phyloP scores from a whole-genome alignment of 2,797 vertebrate species.

The Coendou prehensilis region DNA sequence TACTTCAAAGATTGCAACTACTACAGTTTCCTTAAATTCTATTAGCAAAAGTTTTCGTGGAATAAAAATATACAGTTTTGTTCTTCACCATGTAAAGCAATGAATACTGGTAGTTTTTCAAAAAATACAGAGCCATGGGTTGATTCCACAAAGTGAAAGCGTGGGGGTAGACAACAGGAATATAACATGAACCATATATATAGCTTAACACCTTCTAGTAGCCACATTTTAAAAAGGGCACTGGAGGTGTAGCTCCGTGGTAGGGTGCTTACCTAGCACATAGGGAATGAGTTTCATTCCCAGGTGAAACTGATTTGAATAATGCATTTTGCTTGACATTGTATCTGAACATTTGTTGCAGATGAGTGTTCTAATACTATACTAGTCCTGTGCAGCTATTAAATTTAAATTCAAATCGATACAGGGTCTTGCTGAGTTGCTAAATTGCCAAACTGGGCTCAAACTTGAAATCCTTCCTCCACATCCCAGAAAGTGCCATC shows the following conservation, averaged over 20 bases:
- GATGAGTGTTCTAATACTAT: neutral
- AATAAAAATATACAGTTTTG: constrained; percentile 37
- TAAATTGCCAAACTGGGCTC: neutral
- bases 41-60: neutral
- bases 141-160: neutral
- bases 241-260: neutral
- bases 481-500: neutral
- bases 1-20: constrained; percentile 6
- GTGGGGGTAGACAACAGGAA: neutral
- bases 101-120: constrained; percentile 13
- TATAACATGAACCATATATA: neutral
- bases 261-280: neutral
- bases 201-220: neutral
- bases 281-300: neutral
- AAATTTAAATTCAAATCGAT: neutral
- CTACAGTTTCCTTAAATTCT: constrained; percentile 24
- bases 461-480: neutral
- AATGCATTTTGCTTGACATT: neutral
- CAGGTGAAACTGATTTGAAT: neutral
- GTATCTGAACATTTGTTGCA: neutral
- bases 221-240: neutral
- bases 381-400: neutral
- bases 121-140: neutral
- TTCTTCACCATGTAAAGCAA: neutral
- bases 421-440: neutral